A percentile compares a stretch with the other conserved stretches of the same genome.
Conservation (phyloP, 2,113 vertebrate species). For the Aspidoscelis tigris region DNA sequence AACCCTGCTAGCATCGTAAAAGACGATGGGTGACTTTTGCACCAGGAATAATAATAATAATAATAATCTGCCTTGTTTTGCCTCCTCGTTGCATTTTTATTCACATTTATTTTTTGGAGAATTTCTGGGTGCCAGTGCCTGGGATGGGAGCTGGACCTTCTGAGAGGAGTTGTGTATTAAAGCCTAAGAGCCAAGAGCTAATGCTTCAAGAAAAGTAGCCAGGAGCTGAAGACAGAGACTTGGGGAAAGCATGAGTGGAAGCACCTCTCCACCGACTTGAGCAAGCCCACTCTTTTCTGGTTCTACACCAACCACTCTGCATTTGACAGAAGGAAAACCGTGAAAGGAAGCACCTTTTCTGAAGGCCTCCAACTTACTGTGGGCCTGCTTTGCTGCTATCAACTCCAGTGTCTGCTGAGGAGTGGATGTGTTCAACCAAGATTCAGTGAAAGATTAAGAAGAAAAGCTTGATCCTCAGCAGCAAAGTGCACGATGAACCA, state of each 20-base stretch:
- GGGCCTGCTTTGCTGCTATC: background rate
- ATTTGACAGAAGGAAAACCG: background rate
- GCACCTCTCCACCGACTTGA: background rate
- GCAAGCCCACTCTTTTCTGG: background rate
- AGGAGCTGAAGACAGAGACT: background rate
- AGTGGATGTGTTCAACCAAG: background rate
- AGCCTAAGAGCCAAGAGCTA: background rate
- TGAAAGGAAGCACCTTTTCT: background rate
- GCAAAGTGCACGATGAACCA: background rate
- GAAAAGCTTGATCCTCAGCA: background rate
- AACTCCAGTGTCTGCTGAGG: background rate
- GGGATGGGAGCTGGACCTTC: conserved; percentile 5
- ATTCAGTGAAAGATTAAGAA: background rate
- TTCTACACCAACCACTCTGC: background rate
- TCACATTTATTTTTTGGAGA: conserved; percentile 11
- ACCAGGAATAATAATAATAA: conserved; percentile 4
- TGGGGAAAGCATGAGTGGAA: background rate
- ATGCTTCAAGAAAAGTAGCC: background rate
- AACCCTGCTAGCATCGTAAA: background rate
- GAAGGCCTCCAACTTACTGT: background rate
- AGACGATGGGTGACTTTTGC: conserved; percentile 17
- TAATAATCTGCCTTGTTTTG: background rate
- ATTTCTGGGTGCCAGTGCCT: conserved; percentile 10
- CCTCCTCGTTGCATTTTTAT: conserved; percentile 20
- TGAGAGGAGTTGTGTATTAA: conserved; percentile 11